phyloP scores from a whole-genome alignment of 2,888 invertebrate genomes.

The Cephus sareptanus region DNA sequence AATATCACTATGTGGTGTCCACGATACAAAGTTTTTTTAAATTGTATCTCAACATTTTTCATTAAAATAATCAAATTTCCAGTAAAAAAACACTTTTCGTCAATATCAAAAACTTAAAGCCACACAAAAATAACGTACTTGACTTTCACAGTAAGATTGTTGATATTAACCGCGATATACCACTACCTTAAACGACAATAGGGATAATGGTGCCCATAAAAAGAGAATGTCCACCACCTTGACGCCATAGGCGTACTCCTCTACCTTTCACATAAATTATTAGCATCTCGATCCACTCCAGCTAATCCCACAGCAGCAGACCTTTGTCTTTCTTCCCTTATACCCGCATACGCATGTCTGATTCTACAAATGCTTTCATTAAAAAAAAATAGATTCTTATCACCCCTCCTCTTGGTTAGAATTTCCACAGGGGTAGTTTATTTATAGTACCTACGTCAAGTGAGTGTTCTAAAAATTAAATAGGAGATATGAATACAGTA shows the following conservation, averaged over 20 bases:
- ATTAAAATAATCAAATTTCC: background rate
- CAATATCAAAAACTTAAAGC: background rate
- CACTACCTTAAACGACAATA: background rate
- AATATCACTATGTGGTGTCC: background rate
- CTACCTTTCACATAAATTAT: background rate
- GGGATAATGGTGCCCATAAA: background rate
- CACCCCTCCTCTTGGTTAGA: background rate
- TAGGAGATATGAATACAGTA: background rate
- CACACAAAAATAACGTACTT: background rate
- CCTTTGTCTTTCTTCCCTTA: background rate
- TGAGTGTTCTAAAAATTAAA: background rate
- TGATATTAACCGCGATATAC: constrained; percentile 3
- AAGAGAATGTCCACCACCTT: background rate
- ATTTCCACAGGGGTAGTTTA: background rate
- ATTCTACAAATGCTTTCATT: background rate
- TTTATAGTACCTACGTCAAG: background rate
- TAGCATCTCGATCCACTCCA: background rate
- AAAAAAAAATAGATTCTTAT: background rate
- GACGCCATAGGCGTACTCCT: background rate
- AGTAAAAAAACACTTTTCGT: background rate
- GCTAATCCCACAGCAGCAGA: background rate
- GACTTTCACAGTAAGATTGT: background rate
- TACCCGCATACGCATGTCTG: background rate
- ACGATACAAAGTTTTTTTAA: background rate
- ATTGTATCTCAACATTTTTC: background rate